phyloP scores from a whole-genome alignment of 2,888 invertebrate species.

The Gari tellinella region DNA sequence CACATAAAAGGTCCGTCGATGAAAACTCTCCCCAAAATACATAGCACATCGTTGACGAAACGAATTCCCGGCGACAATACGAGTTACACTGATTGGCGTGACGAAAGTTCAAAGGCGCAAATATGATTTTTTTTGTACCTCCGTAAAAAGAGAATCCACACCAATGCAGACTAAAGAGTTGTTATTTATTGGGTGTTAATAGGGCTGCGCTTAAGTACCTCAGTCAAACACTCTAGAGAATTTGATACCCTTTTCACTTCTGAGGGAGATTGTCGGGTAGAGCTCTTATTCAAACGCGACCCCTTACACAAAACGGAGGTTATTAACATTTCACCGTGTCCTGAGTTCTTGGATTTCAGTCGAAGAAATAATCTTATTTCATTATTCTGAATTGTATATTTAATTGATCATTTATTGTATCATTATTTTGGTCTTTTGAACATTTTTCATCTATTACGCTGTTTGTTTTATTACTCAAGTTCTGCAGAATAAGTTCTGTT shows the following conservation, averaged over 20 bases:
- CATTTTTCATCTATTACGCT: slow-evolving; percentile 8
- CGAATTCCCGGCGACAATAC: slow-evolving; percentile 14
- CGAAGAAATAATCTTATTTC: too few species aligned
- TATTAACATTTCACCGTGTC: slow-evolving; percentile 41
- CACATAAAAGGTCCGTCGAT: not conserved
- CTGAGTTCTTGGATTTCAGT: not conserved
- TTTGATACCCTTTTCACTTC: slow-evolving; percentile 47
- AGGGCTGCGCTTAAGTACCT: slow-evolving; percentile 34
- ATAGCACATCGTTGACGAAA: slow-evolving; percentile 10
- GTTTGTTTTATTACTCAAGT: too few species aligned
- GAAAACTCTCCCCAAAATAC: not conserved
- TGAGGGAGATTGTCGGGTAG: slow-evolving; percentile 8
- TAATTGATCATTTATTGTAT: too few species aligned
- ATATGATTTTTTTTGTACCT: too few species aligned
- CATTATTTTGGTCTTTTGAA: slow-evolving; percentile 7
- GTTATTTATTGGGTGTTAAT: slow-evolving; percentile 39
- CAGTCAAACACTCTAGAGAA: slow-evolving; percentile 33
- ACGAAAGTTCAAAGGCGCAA: slow-evolving; percentile 7
- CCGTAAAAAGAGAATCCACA: too few species aligned
- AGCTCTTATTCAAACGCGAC: slow-evolving; percentile 29
- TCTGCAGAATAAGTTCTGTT: too few species aligned
- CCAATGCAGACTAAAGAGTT: not conserved
- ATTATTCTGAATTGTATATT: too few species aligned
- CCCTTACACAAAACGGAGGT: slow-evolving; percentile 37
- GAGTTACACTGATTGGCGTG: not conserved